These are phyloP conservation scores for Drosophila eugracilis DNA, from an alignment of 1,140 invertebrate species.

Conservation along the genomic window DNA sequence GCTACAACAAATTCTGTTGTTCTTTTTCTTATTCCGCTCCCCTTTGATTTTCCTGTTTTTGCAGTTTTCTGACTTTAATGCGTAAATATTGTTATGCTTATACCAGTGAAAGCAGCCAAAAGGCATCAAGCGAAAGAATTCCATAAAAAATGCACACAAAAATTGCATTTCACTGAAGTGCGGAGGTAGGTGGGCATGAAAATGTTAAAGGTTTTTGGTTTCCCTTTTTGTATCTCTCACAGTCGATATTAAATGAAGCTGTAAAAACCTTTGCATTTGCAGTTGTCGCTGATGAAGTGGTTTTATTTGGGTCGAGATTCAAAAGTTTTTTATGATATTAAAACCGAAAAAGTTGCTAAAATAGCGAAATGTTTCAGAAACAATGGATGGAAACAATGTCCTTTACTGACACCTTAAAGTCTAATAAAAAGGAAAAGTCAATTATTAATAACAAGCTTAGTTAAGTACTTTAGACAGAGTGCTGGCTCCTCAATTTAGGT, in stretches of 20 bases:
- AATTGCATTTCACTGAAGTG: slow-evolving; percentile 10
- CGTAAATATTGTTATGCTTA: slow-evolving; percentile 65
- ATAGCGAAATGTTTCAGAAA: slow-evolving; percentile 14
- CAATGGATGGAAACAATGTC: slow-evolving; percentile 4
- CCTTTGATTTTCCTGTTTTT: slow-evolving; percentile 18
- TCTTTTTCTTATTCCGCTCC: slow-evolving; percentile 48
- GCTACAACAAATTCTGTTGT: slow-evolving; percentile 41
- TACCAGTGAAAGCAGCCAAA: slow-evolving; percentile 41
- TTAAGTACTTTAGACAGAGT: not conserved
- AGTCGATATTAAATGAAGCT: slow-evolving; percentile 32
- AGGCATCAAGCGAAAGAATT: slow-evolving; percentile 16
- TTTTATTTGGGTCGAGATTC: not conserved
- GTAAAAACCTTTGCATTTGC: slow-evolving; percentile 17
- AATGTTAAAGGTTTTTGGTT: slow-evolving; percentile 4
- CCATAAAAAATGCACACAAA: slow-evolving; percentile 1
- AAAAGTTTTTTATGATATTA: slow-evolving; percentile 19
- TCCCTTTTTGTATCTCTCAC: not conserved
- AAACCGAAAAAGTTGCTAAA: too few species aligned
- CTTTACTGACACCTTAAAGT: too few species aligned
- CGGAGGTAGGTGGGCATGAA: slow-evolving; percentile 7
- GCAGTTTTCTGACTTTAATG: slow-evolving; percentile 51
- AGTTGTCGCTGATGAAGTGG: not conserved
- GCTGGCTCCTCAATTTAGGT: not conserved
- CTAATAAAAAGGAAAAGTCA: not conserved
- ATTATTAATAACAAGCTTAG: slow-evolving; percentile 11